Conservation (phyloP, 2,113 vertebrate genomes). For the Lethenteron camtschaticum region DNA sequence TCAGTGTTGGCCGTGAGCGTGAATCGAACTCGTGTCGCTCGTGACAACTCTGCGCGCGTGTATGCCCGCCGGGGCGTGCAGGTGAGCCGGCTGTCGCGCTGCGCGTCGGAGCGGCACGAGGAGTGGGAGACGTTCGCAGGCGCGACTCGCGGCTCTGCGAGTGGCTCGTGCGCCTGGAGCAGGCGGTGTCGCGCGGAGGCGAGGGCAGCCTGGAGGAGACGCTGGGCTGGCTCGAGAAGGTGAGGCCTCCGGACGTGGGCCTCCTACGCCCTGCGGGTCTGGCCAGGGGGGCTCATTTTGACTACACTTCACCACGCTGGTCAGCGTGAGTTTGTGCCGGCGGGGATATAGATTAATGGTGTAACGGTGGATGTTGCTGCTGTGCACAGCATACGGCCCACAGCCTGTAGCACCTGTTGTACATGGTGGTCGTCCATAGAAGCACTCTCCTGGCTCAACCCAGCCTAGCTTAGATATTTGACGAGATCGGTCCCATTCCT, state of each 20-base stretch:
- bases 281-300: not conserved
- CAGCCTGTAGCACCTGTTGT: too few species aligned
- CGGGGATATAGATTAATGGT: too few species aligned
- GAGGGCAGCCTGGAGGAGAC: constrained; percentile 76
- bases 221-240: constrained; percentile 89
- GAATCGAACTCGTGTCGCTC: not conserved
- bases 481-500: too few species aligned
- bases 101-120: constrained; percentile 13
- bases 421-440: too few species aligned
- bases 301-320: too few species aligned
- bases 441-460: too few species aligned
- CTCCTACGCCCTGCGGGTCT: not conserved
- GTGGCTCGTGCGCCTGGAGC: constrained; percentile 79
- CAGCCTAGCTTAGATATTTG: too few species aligned
- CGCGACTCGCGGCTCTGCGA: constrained; percentile 72
- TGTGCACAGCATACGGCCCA: too few species aligned
- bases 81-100: constrained; percentile 34
- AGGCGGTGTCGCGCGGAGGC: constrained; percentile 45
- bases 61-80: constrained; percentile 55
- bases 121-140: constrained; percentile 71
- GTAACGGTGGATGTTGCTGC: too few species aligned
- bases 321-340: too few species aligned
- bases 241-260: constrained; percentile 14
- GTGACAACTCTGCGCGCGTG: constrained; percentile 27
- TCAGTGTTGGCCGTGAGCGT: too few species aligned